These are phyloP conservation scores for Scrobipalpa costella DNA, from an alignment of 2,888 invertebrate species.

Conservation along the genomic window DNA sequence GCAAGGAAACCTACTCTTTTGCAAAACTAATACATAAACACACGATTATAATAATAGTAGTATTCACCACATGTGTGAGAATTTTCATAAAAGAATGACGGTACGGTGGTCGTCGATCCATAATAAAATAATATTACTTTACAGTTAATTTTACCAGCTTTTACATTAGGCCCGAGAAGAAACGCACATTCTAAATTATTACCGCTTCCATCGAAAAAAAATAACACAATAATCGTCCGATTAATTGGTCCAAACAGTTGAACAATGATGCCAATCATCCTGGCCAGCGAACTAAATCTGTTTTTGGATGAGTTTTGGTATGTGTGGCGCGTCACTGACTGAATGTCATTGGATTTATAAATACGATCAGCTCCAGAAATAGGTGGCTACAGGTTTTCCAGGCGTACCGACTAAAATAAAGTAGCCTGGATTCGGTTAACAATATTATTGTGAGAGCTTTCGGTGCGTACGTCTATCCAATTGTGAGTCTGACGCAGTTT, in stretches of 20 bases:
- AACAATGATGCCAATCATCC: slow-evolving; percentile 76
- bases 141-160: too few species aligned
- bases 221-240: slow-evolving; percentile 37
- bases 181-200: background rate
- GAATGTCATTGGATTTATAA: slow-evolving; percentile 82
- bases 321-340: slow-evolving; percentile 76
- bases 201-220: background rate
- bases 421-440: slow-evolving; percentile 80
- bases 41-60: too few species aligned
- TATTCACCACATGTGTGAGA: too few species aligned
- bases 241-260: slow-evolving; percentile 61
- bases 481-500: slow-evolving; percentile 59
- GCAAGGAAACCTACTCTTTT: too few species aligned
- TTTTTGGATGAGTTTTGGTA: slow-evolving; percentile 81
- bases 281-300: slow-evolving; percentile 75
- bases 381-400: slow-evolving; percentile 82
- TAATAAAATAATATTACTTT: too few species aligned
- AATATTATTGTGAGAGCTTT: slow-evolving; percentile 75
- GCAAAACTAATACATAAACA: too few species aligned
- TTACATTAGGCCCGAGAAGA: too few species aligned
- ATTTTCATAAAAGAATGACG: too few species aligned
- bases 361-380: slow-evolving; percentile 82
- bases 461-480: slow-evolving; percentile 54
- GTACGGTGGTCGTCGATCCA: too few species aligned
- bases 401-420: slow-evolving; percentile 81